These are phyloP conservation scores for Cepaea hortensis DNA, from an alignment of 2,888 invertebrate species.

Conservation along the genomic window DNA sequence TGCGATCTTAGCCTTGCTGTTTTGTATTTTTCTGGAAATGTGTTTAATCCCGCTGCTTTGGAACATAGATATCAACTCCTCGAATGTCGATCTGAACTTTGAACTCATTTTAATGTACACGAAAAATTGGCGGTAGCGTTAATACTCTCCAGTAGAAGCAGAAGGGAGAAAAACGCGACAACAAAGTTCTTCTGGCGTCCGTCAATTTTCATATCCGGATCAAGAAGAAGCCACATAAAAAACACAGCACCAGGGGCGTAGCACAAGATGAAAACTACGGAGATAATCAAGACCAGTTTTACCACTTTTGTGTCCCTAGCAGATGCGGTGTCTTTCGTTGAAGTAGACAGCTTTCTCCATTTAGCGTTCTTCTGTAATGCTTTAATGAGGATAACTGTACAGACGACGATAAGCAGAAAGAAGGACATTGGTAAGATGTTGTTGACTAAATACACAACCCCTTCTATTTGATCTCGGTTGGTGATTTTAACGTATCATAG, in stretches of 20 bases:
- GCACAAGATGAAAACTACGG: background rate
- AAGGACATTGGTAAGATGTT: constrained; percentile 11
- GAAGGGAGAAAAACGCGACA: background rate
- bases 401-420: constrained; percentile 5
- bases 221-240: background rate
- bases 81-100: background rate
- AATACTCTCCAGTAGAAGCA: constrained; percentile 6
- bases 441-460: background rate
- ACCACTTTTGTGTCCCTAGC: constrained; percentile 2
- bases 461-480: background rate
- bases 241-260: constrained; percentile 7
- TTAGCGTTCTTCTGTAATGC: background rate
- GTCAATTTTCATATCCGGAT: background rate
- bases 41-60: no score
- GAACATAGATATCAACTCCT: background rate
- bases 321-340: background rate
- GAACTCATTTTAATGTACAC: background rate
- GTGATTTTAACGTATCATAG: background rate
- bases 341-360: background rate
- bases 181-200: background rate
- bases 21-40: no score
- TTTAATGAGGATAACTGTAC: background rate
- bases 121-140: background rate
- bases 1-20: no score
- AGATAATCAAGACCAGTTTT: constrained; percentile 12